These are phyloP conservation scores for Drosophila mojavensis DNA, from an alignment of 1,140 invertebrate genomes.

Conservation along the genomic window DNA sequence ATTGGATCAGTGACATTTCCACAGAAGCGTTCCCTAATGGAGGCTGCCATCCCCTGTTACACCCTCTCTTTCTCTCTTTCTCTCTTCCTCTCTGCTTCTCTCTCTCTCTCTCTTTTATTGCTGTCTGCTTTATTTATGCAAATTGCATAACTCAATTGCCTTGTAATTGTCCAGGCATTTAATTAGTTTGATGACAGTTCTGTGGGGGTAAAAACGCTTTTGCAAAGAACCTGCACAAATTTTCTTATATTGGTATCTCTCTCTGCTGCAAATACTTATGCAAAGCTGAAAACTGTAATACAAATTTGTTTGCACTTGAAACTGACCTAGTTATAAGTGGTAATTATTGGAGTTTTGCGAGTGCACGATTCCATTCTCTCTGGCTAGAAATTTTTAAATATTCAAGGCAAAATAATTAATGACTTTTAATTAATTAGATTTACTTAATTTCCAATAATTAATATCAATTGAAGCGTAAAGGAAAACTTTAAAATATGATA, in stretches of 20 bases:
- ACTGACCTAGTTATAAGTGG: no score
- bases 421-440: no score
- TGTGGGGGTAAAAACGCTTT: background rate
- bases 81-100: no score
- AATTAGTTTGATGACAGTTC: slow-evolving; percentile 2
- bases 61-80: background rate
- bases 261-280: background rate
- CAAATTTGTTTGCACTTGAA: no score
- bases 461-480: no score
- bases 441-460: no score
- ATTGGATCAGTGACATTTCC: slow-evolving; percentile 42
- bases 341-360: no score
- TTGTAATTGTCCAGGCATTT: slow-evolving; percentile 22
- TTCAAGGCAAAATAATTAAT: no score
- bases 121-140: slow-evolving; percentile 28
- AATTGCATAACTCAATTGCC: slow-evolving; percentile 39
- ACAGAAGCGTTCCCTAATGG: slow-evolving; percentile 29
- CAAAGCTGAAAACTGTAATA: background rate
- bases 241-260: background rate
- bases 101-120: background rate
- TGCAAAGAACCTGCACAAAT: background rate
- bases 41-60: background rate
- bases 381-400: no score
- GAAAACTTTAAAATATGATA: no score
- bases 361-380: no score